Evolutionary conservation across 2,797 vertebrate species (phyloP).

Genomic region (Balearica regulorum): DNA sequence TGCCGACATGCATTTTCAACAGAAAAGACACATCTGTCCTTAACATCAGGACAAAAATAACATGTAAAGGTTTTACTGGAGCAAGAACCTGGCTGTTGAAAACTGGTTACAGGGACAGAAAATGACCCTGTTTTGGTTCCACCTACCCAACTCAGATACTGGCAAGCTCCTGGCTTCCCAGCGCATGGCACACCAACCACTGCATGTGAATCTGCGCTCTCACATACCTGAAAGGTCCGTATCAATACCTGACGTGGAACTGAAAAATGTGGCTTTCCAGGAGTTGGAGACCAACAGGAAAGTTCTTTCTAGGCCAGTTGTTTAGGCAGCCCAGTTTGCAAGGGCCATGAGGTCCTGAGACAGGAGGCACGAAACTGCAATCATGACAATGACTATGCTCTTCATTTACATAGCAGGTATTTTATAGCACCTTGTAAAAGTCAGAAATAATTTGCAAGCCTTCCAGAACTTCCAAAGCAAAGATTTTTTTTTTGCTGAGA

Average conservation of each 20-base stretch:
- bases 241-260: neutral
- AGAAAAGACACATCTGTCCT: neutral
- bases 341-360: neutral
- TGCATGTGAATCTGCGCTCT: neutral
- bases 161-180: neutral
- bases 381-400: neutral
- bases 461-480: neutral
- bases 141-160: no score
- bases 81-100: neutral
- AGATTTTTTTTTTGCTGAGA: neutral
- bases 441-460: neutral
- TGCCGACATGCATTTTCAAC: neutral
- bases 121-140: neutral
- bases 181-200: neutral
- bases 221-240: neutral
- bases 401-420: neutral
- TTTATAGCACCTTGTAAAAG: neutral
- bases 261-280: neutral
- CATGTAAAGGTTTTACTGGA: rapidly evolving
- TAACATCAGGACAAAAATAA: neutral
- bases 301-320: neutral
- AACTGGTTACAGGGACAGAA: neutral
- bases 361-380: neutral
- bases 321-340: neutral
- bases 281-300: neutral